Evolutionary conservation across 53 echinoderm and acorn worm species (phyloP).

Genomic region (Echinometra lucunter): DNA sequence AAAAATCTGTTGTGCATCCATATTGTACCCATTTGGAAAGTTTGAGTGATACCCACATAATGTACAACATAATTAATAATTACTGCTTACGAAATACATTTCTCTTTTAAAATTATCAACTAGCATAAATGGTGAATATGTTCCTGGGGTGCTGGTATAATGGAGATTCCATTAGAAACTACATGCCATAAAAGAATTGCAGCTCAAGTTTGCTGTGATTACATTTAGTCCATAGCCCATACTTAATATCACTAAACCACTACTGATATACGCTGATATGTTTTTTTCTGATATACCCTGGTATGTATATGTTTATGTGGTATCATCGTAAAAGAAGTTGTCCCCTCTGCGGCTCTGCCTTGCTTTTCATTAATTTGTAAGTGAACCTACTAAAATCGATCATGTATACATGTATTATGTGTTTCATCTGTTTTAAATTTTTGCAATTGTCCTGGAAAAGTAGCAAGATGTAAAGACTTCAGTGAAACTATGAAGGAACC

Average conservation of each 20-base stretch:
- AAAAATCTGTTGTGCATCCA: not conserved
- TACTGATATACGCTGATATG: not conserved
- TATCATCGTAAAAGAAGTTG: too few relatives aligned
- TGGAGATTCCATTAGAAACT: not conserved
- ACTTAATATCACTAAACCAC: too few relatives aligned
- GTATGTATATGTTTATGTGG: not conserved
- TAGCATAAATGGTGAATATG: not conserved
- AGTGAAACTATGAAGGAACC: not conserved
- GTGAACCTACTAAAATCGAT: not conserved
- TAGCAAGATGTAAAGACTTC: not conserved
- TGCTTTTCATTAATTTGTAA: not conserved
- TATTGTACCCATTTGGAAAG: not conserved
- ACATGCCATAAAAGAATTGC: too few relatives aligned
- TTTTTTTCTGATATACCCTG: not conserved
- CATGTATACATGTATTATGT: not conserved
- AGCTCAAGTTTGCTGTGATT: too few relatives aligned
- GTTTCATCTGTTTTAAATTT: not conserved
- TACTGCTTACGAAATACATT: not conserved
- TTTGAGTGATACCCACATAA: not conserved
- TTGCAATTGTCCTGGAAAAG: not conserved
- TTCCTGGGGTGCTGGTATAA: not conserved
- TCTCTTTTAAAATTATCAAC: not conserved
- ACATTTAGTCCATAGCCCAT: too few relatives aligned
- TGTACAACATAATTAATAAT: not conserved
- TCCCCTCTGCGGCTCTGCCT: too few relatives aligned